Evolutionary conservation across 2,888 invertebrate species (phyloP), one percentile per base, ranked within the genome.

Genomic region (Bellardia bayeri): DNA sequence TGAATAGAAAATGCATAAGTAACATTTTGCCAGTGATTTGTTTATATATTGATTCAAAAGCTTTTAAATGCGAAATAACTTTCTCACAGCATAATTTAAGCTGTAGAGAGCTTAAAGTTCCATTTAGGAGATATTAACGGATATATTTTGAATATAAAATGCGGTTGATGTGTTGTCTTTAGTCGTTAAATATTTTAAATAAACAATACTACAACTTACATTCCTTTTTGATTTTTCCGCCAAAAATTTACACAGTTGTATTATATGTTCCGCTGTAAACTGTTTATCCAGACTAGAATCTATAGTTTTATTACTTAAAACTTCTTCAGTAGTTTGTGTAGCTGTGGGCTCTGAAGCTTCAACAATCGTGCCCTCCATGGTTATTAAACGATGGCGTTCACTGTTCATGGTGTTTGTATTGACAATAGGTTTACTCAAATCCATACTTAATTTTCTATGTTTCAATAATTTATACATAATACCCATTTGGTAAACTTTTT

Each of bases 181-280:
- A 11, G 45, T 45, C 45, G 2, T 45, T 37, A 37, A 37, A 45
- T 45, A 45, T 45, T 45, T 40, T 5, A 40, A 40, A 5, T 45
- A 45, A 45, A 13, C 13, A 45, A 2, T 11, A 13, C 13, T 45
- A 11, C 2, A 78, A 61, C 90, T 86, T 78, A 92, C 92, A 89
- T 92, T 92, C 66, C 90, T 88, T 40, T 90, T 90, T 9, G 93
- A 92, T 89, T 92, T 93, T 80, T 93, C 93, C 4, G 93, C 91
- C 33, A 93, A 89, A 71, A 93, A 91, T 56, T 91, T 91, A 56
- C 92, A 93, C 23, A 93, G 89, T 49, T 93, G 92, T 78, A 92
- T 85, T 33, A 91, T 90, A 64, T 91, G 90, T 7, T 91, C 91
- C 0, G 90, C 89, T 0, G 90, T 92, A 74, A 93, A 88, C 61